Base-by-base conservation (phyloP, 1,140 invertebrate genomes). In the Araneus ventricosus region DNA sequence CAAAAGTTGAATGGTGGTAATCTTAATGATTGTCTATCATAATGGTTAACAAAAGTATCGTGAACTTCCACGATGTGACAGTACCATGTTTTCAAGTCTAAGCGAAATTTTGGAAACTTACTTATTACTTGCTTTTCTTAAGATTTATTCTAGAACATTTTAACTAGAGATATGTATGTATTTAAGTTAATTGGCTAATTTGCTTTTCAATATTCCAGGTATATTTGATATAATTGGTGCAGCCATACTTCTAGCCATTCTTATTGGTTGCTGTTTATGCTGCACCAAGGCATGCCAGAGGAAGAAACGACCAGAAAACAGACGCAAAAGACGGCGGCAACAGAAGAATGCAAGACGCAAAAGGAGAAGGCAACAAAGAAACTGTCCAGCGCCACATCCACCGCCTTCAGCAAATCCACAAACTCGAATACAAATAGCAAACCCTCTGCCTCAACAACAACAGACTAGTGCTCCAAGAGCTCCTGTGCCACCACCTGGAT, bases 261-360 rank as follows among this genome's bases (percentile, higher is more conserved):
- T 70, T 14, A 70, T 70, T 27, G 27, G 24, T 4, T 27, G 7
- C n/a, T 70, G 63, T n/a, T 27, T 70, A 7, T 70, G 63, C 63
- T 70, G 63, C 5, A 70, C 10, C 1, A 70, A 14, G 14, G 10
- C 10, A n/a, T 30, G 63, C 10, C 27, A 27, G 63, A 70, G 63
- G 14, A 70, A 61, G 59, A 61, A 61, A n/a, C 59, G 63, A 70
- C 20, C 24, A 8, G 41, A 84, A n/a, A 17, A 14, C 22, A 41
- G n/a, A 22, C 82, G 24, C 39, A 84, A 20, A 45, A 10, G 34
- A 17, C 20, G 27, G 8, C 39, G 82, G 27, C 82, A 41, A 27
- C 82, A 57, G n/a, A 84, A 84, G 22, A 84, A 57, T 30, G 41
- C n/a, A 10, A 45, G 82, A 4, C 41, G 82, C 8, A 82, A 82